phyloP scores from a whole-genome alignment of 2,113 vertebrate genomes.

The Coracopsis vasa region DNA sequence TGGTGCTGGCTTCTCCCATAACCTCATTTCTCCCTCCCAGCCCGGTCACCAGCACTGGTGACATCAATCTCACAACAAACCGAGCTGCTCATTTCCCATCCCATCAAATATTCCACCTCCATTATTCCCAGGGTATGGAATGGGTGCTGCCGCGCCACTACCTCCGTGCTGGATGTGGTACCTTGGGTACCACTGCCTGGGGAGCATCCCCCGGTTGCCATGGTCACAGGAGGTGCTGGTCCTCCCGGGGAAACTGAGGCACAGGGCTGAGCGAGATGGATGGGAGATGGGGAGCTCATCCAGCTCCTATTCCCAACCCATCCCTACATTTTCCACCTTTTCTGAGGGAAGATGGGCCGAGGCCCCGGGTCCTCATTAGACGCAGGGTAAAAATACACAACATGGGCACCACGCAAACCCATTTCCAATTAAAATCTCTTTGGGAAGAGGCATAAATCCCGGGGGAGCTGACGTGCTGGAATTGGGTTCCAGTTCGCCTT shows the following conservation, averaged over 20 bases:
- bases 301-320: not conserved
- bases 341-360: not conserved
- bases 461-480: not conserved
- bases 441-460: slow-evolving; percentile 47
- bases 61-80: slow-evolving; percentile 74
- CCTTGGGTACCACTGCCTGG: not conserved
- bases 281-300: not conserved
- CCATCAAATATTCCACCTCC: slow-evolving; percentile 70
- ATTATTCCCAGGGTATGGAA: slow-evolving; percentile 50
- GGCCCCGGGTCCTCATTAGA: not conserved
- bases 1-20: not conserved
- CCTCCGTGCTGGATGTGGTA: not conserved
- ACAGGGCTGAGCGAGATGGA: not conserved
- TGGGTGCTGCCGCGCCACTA: not conserved
- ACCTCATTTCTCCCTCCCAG: not conserved
- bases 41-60: slow-evolving; percentile 38
- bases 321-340: not conserved
- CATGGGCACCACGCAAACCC: not conserved
- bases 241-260: not conserved
- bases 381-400: not conserved
- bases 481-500: slow-evolving; percentile 20
- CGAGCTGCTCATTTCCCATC: slow-evolving; percentile 70
- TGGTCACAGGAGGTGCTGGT: not conserved
- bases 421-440: slow-evolving; percentile 65
- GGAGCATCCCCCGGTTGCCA: not conserved